These are phyloP conservation scores for Drosophila helvetica DNA, from an alignment of 2,888 invertebrate genomes.

Conservation along the genomic window DNA sequence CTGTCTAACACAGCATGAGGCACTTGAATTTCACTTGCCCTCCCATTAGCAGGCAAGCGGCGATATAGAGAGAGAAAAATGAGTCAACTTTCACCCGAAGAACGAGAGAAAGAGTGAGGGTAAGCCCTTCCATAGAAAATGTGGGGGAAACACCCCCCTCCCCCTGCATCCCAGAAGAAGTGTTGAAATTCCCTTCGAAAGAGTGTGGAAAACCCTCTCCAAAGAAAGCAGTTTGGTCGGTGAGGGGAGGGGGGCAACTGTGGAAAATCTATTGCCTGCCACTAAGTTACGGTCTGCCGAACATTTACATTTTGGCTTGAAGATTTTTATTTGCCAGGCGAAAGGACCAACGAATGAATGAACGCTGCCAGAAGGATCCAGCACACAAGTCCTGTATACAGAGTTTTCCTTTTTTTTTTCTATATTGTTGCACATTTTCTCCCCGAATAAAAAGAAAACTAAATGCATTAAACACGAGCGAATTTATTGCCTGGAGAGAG, in stretches of 20 bases:
- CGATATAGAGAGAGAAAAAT: constrained; percentile 48
- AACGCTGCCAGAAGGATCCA: constrained; percentile 13
- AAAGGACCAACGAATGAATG: constrained; percentile 3
- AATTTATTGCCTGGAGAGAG: constrained; percentile 67
- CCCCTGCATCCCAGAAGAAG: neutral
- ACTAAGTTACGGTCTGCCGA: constrained; percentile 81
- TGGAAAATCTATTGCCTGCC: constrained; percentile 77
- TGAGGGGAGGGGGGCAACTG: constrained; percentile 20
- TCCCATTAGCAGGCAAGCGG: constrained; percentile 25
- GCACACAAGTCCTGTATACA: constrained; percentile 16
- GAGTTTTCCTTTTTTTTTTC: too few species aligned
- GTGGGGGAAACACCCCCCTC: too few species aligned
- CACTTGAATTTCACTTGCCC: constrained; percentile 78
- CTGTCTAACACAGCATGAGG: constrained; percentile 73
- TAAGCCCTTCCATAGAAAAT: neutral
- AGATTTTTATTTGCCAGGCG: constrained; percentile 40
- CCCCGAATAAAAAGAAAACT: constrained; percentile 50
- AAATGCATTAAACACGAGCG: constrained; percentile 78
- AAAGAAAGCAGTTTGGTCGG: neutral
- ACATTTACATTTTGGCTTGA: constrained; percentile 77
- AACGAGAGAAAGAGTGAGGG: constrained; percentile 3
- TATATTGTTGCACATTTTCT: constrained; percentile 58
- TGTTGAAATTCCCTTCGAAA: neutral
- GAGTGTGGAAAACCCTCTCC: neutral
- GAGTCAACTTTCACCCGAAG: constrained; percentile 70